Evolutionary conservation across 2,888 invertebrate genomes (phyloP).

Genomic region (Epicampocera succincta): DNA sequence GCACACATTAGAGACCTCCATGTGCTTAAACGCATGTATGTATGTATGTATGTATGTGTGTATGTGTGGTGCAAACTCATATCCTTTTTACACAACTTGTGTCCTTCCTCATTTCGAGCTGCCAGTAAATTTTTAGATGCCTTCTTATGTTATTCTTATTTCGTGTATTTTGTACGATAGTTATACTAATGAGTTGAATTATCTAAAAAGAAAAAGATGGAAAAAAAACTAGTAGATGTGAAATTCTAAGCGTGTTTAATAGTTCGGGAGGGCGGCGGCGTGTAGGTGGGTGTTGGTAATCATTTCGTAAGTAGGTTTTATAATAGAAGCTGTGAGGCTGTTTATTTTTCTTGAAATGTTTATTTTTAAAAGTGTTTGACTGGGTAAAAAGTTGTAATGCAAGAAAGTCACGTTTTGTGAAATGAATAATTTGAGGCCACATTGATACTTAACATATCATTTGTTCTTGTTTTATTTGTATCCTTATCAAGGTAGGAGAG

Average conservation of each 20-base stretch:
- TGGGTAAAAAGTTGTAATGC: constrained; percentile 52
- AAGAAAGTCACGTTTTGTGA: constrained; percentile 71
- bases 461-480: constrained; percentile 42
- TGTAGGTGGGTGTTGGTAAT: constrained; percentile 5
- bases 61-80: not conserved
- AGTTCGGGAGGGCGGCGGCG: not conserved
- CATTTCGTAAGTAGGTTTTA: not conserved
- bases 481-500: constrained; percentile 17
- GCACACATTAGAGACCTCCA: constrained; percentile 7
- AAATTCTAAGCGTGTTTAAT: constrained; percentile 57
- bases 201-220: constrained; percentile 51
- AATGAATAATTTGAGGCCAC: constrained; percentile 72
- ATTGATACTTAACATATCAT: constrained; percentile 70
- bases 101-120: constrained; percentile 21
- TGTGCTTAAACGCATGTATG: not conserved
- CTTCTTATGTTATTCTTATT: constrained; percentile 58
- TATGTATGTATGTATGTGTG: too few species aligned
- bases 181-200: constrained; percentile 71
- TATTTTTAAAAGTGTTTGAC: constrained; percentile 25
- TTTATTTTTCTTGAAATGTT: constrained; percentile 12
- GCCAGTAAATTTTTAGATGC: constrained; percentile 20
- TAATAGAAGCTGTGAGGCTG: not conserved
- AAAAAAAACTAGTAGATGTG: constrained; percentile 1
- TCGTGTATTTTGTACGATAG: constrained; percentile 53
- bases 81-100: constrained; percentile 43